Evolutionary conservation across 2,797 vertebrate species (phyloP).

Genomic region (Alexandromys oeconomus): DNA sequence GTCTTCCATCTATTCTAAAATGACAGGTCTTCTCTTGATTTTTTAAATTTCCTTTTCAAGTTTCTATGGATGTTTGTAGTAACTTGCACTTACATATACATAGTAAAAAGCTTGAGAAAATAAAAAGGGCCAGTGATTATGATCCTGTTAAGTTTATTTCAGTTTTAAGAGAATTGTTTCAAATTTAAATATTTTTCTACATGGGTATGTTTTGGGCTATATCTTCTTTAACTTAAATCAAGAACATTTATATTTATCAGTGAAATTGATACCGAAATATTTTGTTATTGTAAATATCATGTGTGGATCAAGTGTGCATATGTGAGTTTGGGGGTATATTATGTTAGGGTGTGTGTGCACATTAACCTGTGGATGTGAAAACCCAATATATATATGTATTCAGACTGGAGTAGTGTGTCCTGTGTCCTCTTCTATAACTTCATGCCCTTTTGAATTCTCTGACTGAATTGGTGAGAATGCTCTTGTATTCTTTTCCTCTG

Average conservation of each 20-base stretch:
- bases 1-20: background rate
- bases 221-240: background rate
- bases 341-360: background rate
- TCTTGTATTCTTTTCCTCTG: background rate
- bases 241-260: background rate
- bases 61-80: background rate
- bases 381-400: background rate
- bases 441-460: background rate
- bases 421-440: background rate
- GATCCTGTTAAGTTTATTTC: background rate
- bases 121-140: background rate
- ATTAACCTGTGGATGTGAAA: background rate
- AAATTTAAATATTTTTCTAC: background rate
- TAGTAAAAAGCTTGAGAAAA: background rate
- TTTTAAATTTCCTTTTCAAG: background rate
- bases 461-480: background rate
- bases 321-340: background rate
- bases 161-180: background rate
- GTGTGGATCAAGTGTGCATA: background rate
- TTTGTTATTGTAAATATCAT: background rate
- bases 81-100: background rate
- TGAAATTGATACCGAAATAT: constrained; percentile 24
- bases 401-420: background rate
- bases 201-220: background rate
- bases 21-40: background rate